Percentiles rank a stretch among this genome's conserved stretches.
phyloP scores from a whole-genome alignment of 2,113 vertebrate species.

The Oceanodroma tethys region DNA sequence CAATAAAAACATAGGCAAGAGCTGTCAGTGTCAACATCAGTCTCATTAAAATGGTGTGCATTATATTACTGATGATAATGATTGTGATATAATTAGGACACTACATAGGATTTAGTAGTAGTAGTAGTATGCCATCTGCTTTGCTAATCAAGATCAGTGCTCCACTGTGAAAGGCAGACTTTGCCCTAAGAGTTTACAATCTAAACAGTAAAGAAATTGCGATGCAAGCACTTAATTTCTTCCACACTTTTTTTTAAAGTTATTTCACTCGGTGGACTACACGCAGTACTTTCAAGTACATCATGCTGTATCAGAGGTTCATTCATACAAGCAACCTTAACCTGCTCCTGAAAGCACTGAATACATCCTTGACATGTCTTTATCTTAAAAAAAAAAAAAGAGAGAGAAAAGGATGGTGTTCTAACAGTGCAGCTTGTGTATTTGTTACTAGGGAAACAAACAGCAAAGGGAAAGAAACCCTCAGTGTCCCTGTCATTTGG shows the following conservation, averaged over 20 bases:
- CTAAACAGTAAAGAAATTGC: neutral
- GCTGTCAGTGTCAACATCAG: neutral
- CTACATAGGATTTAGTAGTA: neutral
- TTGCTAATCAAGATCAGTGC: neutral
- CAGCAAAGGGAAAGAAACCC: slow-evolving; percentile 43
- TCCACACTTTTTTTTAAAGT: neutral
- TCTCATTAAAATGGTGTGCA: neutral
- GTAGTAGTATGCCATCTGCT: neutral
- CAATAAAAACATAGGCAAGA: neutral
- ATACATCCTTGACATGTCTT: neutral
- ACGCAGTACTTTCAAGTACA: neutral
- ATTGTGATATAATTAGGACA: neutral
- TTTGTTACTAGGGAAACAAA: slow-evolving; percentile 69
- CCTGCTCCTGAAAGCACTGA: neutral
- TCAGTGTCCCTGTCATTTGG: slow-evolving; percentile 44
- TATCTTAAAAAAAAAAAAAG: neutral
- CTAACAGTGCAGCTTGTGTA: slow-evolving; percentile 53
- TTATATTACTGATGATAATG: neutral
- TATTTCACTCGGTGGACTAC: neutral
- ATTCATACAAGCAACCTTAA: neutral
- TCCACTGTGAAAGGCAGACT: neutral
- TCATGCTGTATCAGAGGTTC: neutral
- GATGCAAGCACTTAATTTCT: neutral
- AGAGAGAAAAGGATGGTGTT: neutral
- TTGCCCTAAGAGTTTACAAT: neutral